phyloP scores from a whole-genome alignment of 2,113 vertebrate species.

The Cyanistes caeruleus region DNA sequence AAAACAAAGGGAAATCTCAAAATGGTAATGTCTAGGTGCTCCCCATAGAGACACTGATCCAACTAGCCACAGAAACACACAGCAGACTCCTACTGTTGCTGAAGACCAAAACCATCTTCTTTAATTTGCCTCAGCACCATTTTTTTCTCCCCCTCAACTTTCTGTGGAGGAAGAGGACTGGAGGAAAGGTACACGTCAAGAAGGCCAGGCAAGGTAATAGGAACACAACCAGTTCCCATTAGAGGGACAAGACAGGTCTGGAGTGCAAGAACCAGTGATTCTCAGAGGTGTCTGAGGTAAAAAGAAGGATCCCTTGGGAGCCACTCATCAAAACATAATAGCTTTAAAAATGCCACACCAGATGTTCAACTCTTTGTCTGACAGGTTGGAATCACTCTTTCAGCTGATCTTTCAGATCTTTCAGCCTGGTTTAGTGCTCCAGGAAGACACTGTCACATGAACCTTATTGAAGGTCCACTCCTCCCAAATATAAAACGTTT shows the following conservation, averaged over 20 bases:
- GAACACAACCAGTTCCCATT: background rate
- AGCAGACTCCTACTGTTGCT: background rate
- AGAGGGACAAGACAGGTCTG: background rate
- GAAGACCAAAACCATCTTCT: background rate
- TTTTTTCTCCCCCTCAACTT: background rate
- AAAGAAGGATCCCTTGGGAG: background rate
- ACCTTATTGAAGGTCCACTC: background rate
- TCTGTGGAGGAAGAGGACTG: background rate
- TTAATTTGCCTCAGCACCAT: background rate
- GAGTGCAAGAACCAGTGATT: background rate
- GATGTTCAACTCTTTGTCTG: background rate
- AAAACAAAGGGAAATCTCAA: background rate
- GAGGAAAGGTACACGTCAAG: background rate
- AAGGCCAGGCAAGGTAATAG: background rate
- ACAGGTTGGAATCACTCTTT: background rate
- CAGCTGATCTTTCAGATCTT: background rate
- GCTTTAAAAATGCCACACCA: background rate
- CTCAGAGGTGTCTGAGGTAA: background rate
- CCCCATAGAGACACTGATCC: background rate
- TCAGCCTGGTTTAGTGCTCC: background rate
- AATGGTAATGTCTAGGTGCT: background rate
- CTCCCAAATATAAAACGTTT: constrained; percentile 19
- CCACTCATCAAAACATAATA: background rate
- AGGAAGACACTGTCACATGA: background rate
- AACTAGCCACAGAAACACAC: background rate